Evolutionary conservation across 2,888 invertebrate genomes (phyloP), one percentile per base, ranked within the genome.

Genomic region (Metellina segmentata): DNA sequence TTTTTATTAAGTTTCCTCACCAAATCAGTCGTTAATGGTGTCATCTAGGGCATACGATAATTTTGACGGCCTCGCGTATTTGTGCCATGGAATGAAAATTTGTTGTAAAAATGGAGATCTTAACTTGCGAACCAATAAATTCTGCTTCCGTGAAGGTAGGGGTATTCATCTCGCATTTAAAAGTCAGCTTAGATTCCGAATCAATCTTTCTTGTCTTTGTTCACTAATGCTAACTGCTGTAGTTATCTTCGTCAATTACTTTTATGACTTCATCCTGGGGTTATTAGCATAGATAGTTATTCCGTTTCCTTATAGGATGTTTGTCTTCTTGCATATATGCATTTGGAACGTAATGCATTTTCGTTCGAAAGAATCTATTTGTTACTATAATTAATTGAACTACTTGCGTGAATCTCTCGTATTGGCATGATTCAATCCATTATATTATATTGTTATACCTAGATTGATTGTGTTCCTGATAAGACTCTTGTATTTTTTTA

Each of bases 31-130:
- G 71, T 87, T 87, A 81, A 53, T 52, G 53, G 34, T 20, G 79
- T 53, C 69, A 87, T 79, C 87, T 81, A 34, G 34, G 53, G 34
- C 9, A 20, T 34, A 69, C 72, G 87, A 81, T 81, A 72, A 81
- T 87, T 87, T 78, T 79, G 70, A 87, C 87, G 72, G 72, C 87
- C 71, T 13, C 77, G 49, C 48, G 48, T 52, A 51, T 70, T 78
- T 51, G 34, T 34, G 9, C 69, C 9, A 13, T 8, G 51, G 34
- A 87, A 69, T 53, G 87, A 52, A 79, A 87, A 70, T 79, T 87
- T 87, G 53, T 78, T 78, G 74, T 51, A 70, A 78, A 86, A 86
- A n/a, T n/a, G n/a, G n/a, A n/a, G n/a, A n/a, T n/a, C n/a, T n/a
- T n/a, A n/a, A n/a, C n/a, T n/a, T n/a, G n/a, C n/a, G n/a, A n/a